A percentile compares a stretch with the other conserved stretches of the same genome.
Evolutionary conservation across 53 echinoderm and acorn worm species (phyloP).

Genomic region (Patiria pectinifera): DNA sequence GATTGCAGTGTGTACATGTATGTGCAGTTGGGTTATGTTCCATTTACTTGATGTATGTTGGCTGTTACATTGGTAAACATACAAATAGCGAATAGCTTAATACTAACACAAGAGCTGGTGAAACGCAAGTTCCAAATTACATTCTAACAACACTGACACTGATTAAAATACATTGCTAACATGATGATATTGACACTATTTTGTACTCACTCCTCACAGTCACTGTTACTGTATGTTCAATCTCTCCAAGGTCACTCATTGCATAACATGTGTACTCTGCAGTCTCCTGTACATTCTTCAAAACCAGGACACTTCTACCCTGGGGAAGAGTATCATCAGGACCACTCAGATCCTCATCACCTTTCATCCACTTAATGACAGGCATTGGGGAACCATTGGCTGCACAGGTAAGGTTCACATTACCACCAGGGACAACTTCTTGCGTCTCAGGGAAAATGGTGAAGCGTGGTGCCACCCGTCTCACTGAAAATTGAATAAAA

Average conservation of each 20-base stretch:
- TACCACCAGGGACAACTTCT: slow-evolving; percentile 73
- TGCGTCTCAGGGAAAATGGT: slow-evolving; percentile 64
- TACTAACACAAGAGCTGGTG: too few species aligned
- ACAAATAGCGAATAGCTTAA: too few species aligned
- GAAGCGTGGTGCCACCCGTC: slow-evolving; percentile 73
- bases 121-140: not conserved
- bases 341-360: slow-evolving; percentile 51
- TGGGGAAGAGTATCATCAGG: slow-evolving; percentile 51
- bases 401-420: slow-evolving; percentile 68
- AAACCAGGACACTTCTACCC: slow-evolving; percentile 51
- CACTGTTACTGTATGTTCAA: slow-evolving; percentile 30
- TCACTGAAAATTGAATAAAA: slow-evolving; percentile 33
- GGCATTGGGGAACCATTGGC: slow-evolving; percentile 79
- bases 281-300: slow-evolving; percentile 64
- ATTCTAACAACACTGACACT: not conserved
- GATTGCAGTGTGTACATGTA: too few species aligned
- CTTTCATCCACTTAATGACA: slow-evolving; percentile 70
- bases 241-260: slow-evolving; percentile 58
- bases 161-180: not conserved
- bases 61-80: too few species aligned
- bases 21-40: too few species aligned
- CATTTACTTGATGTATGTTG: too few species aligned
- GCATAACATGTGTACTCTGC: slow-evolving; percentile 68
- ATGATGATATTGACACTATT: not conserved
- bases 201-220: slow-evolving; percentile 64